phyloP scores from a whole-genome alignment of 2,113 vertebrate species.

The Tupaia tana region DNA sequence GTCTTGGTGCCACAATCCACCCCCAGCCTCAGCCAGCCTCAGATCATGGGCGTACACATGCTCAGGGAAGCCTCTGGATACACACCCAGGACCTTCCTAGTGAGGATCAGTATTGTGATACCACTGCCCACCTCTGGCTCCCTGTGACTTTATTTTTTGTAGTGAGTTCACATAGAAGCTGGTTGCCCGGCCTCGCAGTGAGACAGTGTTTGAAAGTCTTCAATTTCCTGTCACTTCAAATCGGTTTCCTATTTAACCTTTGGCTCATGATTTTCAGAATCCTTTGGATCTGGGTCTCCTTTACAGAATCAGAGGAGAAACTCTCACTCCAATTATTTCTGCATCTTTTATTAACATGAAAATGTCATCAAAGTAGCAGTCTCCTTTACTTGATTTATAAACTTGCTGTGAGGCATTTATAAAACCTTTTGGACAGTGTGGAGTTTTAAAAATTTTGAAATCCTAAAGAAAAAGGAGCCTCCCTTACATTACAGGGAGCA shows the following conservation, averaged over 20 bases:
- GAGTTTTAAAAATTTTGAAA: not conserved
- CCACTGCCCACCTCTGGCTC: too few relatives aligned
- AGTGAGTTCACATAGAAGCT: not conserved
- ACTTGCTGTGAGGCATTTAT: conserved; percentile 1
- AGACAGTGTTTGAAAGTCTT: conserved; percentile 21
- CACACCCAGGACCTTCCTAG: too few relatives aligned
- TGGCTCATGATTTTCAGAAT: not conserved
- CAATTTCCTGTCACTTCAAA: not conserved
- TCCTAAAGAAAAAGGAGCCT: not conserved
- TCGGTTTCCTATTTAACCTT: not conserved
- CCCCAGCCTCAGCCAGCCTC: too few relatives aligned
- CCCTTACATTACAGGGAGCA: not conserved
- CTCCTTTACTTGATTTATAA: conserved; percentile 4
- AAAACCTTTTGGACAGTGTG: not conserved
- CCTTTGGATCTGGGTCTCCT: not conserved
- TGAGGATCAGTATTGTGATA: too few relatives aligned
- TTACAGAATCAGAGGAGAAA: not conserved
- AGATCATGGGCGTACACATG: too few relatives aligned
- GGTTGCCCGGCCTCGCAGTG: not conserved
- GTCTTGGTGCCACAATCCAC: too few relatives aligned
- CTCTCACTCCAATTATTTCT: not conserved
- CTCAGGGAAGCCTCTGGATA: too few relatives aligned
- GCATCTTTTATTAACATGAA: not conserved
- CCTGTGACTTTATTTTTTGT: not conserved
- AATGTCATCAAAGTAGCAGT: not conserved